Conservation (phyloP, 2,113 vertebrate species). For the Catharus minimus region DNA sequence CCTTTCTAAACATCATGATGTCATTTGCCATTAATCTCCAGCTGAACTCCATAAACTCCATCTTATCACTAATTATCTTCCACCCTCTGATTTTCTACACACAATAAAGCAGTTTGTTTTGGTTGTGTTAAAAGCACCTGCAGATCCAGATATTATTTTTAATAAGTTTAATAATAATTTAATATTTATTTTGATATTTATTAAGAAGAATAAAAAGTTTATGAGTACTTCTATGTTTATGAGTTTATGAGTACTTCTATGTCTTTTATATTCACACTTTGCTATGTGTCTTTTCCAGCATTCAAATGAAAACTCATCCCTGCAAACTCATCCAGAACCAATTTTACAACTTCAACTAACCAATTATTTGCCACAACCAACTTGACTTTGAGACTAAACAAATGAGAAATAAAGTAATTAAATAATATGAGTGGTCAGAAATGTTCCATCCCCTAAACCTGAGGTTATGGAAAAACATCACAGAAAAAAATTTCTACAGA, state of each 20-base stretch:
- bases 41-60: not conserved
- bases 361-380: not conserved
- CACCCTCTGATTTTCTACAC: not conserved
- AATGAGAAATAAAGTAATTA: not conserved
- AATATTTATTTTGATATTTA: not conserved
- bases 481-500: not conserved
- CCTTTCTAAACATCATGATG: not conserved
- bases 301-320: not conserved
- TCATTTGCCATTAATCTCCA: not conserved
- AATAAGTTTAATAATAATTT: not conserved
- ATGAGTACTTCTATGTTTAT: not conserved
- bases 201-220: not conserved
- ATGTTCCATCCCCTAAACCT: not conserved
- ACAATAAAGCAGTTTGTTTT: not conserved
- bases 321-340: not conserved
- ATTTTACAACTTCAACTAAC: not conserved
- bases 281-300: not conserved
- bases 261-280: not conserved
- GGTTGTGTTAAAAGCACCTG: not conserved
- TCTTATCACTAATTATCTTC: not conserved
- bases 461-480: not conserved
- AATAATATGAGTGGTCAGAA: not conserved
- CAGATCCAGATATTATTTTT: not conserved
- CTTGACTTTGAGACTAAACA: not conserved
- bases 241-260: not conserved